Conservation (phyloP, 2,113 vertebrate genomes). For the Tapirus terrestris region DNA sequence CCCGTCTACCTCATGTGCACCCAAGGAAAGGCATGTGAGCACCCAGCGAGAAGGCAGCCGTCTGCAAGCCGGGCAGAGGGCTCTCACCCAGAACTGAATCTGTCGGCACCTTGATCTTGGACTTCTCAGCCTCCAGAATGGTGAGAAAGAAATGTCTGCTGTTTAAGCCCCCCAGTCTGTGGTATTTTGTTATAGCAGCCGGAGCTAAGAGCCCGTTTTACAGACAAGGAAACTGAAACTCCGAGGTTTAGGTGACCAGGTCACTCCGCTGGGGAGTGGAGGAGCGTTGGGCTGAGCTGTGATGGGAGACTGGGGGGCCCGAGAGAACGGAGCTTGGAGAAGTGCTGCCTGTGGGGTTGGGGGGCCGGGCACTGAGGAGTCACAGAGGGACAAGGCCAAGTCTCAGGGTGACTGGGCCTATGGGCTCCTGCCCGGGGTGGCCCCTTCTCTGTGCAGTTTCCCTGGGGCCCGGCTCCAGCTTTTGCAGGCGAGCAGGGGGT, state of each 20-base stretch:
- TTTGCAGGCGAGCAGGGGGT: background rate
- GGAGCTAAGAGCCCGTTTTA: background rate
- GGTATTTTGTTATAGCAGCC: background rate
- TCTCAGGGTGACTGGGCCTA: background rate
- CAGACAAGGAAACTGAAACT: background rate
- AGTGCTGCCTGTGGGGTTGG: background rate
- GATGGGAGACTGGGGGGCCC: background rate
- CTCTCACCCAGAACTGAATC: background rate
- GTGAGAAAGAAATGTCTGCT: background rate
- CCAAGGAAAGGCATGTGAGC: background rate
- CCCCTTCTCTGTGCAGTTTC: background rate
- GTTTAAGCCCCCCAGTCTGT: background rate
- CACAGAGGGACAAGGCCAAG: background rate
- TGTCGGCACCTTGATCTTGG: background rate
- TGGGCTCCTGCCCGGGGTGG: background rate
- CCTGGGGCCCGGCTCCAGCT: background rate
- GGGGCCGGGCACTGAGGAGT: background rate
- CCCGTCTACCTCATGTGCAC: background rate
- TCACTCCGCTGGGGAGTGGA: background rate
- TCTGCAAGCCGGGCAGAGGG: background rate
- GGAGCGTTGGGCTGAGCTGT: background rate
- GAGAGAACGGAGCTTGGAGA: no score
- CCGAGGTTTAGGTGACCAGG: background rate
- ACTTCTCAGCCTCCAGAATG: background rate
- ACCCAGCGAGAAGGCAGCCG: rapidly evolving